Evolutionary conservation across 2,113 vertebrate species (phyloP).

Genomic region (Cariama cristata): DNA sequence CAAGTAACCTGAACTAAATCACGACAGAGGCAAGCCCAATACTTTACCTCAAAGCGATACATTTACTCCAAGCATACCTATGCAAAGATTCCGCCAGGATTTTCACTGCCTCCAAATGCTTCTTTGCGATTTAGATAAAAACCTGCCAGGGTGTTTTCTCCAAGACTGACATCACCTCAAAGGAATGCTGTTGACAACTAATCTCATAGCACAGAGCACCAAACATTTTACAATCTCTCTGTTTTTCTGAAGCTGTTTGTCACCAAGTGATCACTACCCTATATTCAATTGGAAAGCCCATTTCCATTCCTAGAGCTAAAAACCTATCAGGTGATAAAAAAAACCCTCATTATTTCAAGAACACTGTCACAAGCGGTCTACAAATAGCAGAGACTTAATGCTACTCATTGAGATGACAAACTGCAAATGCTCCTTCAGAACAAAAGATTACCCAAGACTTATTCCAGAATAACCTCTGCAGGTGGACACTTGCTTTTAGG

Average conservation of each 20-base stretch:
- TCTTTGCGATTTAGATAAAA: background rate
- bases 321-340: background rate
- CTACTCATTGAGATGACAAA: background rate
- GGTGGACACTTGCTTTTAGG: background rate
- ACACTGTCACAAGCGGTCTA: rapidly evolving
- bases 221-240: background rate
- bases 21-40: rapidly evolving
- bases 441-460: background rate
- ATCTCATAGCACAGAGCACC: background rate
- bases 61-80: background rate
- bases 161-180: background rate
- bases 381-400: background rate
- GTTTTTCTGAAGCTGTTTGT: background rate
- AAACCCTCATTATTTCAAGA: background rate
- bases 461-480: background rate
- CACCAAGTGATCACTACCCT: background rate
- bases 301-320: background rate
- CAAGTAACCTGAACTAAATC: background rate
- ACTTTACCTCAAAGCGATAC: background rate
- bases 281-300: background rate
- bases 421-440: background rate
- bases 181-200: background rate
- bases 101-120: background rate
- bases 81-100: background rate
- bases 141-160: background rate